phyloP scores from a whole-genome alignment of 1,140 invertebrate genomes.

The Pseudomyrmex concolor region DNA sequence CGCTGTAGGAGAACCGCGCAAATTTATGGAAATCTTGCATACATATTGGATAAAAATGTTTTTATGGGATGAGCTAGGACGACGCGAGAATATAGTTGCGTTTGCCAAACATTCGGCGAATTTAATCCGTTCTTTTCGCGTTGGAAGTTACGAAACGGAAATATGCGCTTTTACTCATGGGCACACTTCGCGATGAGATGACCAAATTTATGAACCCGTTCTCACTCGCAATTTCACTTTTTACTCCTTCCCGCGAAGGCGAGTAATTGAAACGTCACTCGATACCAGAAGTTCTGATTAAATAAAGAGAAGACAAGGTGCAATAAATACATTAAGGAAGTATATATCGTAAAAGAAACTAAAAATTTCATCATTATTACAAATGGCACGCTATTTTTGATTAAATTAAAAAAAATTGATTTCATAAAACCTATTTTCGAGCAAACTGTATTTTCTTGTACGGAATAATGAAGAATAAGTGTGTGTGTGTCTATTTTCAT shows the following conservation, averaged over 20 bases:
- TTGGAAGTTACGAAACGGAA: constrained; percentile 31
- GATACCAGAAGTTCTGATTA: constrained; percentile 2
- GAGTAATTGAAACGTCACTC: constrained; percentile 51
- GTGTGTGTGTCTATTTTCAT: neutral
- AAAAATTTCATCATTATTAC: neutral
- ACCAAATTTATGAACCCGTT: constrained; percentile 39
- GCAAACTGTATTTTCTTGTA: constrained; percentile 8
- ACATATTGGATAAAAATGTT: constrained; percentile 59
- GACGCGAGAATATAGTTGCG: constrained; percentile 2
- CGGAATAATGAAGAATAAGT: constrained; percentile 2
- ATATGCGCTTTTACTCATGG: constrained; percentile 22
- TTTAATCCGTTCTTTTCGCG: constrained; percentile 44
- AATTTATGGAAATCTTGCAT: constrained; percentile 61
- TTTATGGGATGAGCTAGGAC: constrained; percentile 27
- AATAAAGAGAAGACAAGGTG: neutral
- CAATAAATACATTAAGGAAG: neutral
- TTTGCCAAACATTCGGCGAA: constrained; percentile 50
- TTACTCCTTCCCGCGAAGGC: neutral
- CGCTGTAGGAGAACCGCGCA: constrained; percentile 14
- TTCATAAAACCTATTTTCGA: constrained; percentile 45
- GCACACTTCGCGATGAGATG: constrained; percentile 39
- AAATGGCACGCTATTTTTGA: neutral
- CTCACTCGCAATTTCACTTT: constrained; percentile 31
- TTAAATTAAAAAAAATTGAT: neutral
- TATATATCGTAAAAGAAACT: constrained; percentile 4